Base-by-base conservation (phyloP, 2,888 invertebrate species). In the Chaetogeoica ovagalla region DNA sequence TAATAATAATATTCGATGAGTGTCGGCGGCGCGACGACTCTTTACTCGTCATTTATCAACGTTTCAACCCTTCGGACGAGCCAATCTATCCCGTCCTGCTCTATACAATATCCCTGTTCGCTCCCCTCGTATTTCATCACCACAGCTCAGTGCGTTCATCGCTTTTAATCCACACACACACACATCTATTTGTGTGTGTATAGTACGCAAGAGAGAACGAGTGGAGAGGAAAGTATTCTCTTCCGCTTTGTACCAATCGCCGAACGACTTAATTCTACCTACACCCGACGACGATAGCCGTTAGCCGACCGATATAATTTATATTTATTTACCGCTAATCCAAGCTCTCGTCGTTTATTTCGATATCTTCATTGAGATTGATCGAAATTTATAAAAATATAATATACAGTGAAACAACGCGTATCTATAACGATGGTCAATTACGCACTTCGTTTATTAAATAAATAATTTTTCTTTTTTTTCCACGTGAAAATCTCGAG, bases 11-110 rank as follows among this genome's bases (percentile, higher is more conserved):
- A 79, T 71, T 79, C 79, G 79, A 79, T 79, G 79, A 79, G 70
- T 79, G 57, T 63, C 57, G 55, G 62, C 62, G 70, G 30, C 30
- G 70, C 60, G 63, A 65, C 79, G 30, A 17, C 73, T n/a, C 71
- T 55, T 71, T 71, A 63, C 71, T 79, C 79, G 79, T 71, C 79
- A 71, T 79, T 79, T 79, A 79, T 79, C 79, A 79, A 30, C 70
- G 39, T 23, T 55, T 70, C 37, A 59, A 57, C 23, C 71, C 30
- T 37, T 7, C 37, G 19, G 43, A 43, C 63, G 17, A 19, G 30
- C n/a, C 30, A 30, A 30, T 60, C n/a, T 23, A 60, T 60, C n/a
- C 11, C 52, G 9, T 15, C 15, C 7, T 11, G 11, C n/a, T n/a
- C n/a, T 37, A 37, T 19, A 63, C 19, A 17, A 15, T 37, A 19